Conservation (phyloP, 2,113 vertebrate genomes). For the Tursiops truncatus region DNA sequence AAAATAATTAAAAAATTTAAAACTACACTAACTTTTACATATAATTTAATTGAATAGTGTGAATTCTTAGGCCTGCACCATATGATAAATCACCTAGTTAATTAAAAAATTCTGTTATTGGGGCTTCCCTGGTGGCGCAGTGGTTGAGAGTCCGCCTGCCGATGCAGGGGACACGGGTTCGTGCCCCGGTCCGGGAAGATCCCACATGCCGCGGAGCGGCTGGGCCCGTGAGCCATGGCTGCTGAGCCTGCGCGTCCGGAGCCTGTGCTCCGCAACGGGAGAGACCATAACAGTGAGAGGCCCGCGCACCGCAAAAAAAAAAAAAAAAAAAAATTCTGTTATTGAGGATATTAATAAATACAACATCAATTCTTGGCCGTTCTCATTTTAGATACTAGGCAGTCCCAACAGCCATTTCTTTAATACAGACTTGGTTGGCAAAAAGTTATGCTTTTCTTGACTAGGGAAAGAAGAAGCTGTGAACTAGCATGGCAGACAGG, state of each 20-base stretch:
- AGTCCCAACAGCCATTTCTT: background rate
- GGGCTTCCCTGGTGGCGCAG: too few species aligned
- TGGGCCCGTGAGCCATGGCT: too few species aligned
- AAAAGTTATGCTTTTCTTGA: background rate
- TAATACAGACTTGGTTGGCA: background rate
- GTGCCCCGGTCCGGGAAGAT: too few species aligned
- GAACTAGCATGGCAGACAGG: background rate
- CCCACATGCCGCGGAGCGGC: too few species aligned
- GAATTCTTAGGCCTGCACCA: background rate
- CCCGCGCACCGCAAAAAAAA: too few species aligned
- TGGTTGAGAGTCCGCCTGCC: too few species aligned
- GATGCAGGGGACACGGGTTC: too few species aligned
- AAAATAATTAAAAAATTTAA: slow-evolving; percentile 10
- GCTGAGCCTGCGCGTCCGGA: too few species aligned
- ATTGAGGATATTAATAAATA: background rate
- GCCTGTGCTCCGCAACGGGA: too few species aligned
- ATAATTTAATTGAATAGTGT: slow-evolving; percentile 25
- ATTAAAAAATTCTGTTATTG: background rate
- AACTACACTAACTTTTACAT: background rate
- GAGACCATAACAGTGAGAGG: too few species aligned
- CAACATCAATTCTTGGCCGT: background rate
- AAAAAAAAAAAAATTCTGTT: background rate
- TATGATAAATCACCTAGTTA: background rate
- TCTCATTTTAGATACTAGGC: background rate
- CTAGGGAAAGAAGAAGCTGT: background rate